Percentiles rank a stretch among this genome's conserved stretches.
phyloP scores from a whole-genome alignment of 2,113 vertebrate genomes.

The Tursiops truncatus region DNA sequence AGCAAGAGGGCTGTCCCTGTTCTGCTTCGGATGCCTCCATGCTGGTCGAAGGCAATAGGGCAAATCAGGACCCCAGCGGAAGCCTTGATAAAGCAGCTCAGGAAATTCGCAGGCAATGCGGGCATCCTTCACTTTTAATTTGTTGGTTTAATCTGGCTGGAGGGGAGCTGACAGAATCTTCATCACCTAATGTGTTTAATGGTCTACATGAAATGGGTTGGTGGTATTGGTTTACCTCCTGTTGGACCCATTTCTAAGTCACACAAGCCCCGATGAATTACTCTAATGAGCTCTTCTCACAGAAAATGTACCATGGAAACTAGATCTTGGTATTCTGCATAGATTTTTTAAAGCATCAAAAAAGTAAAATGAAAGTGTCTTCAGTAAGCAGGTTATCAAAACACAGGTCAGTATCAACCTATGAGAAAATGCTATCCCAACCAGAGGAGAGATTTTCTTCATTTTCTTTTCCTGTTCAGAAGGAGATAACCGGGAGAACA shows the following conservation, averaged over 20 bases:
- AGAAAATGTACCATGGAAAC: background rate
- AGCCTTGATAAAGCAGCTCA: background rate
- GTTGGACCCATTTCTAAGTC: background rate
- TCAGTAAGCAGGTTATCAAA: background rate
- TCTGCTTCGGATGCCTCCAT: background rate
- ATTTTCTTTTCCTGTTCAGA: background rate
- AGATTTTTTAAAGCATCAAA: background rate
- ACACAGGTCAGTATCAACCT: background rate
- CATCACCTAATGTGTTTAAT: conserved; percentile 65
- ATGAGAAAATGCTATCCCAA: background rate
- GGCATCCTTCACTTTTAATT: conserved; percentile 55
- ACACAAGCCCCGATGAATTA: background rate
- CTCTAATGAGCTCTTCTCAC: background rate
- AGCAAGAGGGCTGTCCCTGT: background rate
- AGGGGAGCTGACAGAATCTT: background rate
- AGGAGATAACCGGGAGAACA: background rate
- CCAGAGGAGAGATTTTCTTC: background rate
- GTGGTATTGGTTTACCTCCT: conserved; percentile 55
- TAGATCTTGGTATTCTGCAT: background rate
- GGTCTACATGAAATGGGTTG: conserved; percentile 45
- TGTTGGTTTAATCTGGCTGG: conserved; percentile 62
- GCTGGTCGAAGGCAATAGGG: conserved; percentile 41
- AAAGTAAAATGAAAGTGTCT: background rate
- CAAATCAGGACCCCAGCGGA: background rate
- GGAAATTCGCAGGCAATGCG: background rate